A percentile compares a stretch with the other conserved stretches of the same genome.
Evolutionary conservation across 2,888 invertebrate species (phyloP).

Genomic region (Amiota communis): DNA sequence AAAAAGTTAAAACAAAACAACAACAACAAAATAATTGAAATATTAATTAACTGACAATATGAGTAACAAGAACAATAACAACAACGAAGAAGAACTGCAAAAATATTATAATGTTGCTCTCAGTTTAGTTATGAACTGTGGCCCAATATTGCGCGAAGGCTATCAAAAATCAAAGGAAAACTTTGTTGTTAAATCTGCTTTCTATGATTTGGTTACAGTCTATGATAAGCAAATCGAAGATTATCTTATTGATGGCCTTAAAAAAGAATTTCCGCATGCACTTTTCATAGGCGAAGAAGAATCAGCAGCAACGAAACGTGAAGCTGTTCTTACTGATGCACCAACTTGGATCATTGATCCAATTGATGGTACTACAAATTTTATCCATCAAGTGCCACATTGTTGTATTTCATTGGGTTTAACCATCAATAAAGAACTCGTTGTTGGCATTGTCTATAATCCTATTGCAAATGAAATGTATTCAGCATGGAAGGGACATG

Average conservation of each 20-base stretch:
- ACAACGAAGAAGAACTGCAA: slow-evolving; percentile 57
- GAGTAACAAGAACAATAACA: background rate
- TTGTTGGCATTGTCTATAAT: slow-evolving; percentile 84
- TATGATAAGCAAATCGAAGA: slow-evolving; percentile 86
- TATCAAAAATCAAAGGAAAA: slow-evolving; percentile 64
- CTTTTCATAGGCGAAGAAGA: slow-evolving; percentile 87
- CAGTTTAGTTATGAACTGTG: slow-evolving; percentile 68
- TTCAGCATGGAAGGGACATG: slow-evolving; percentile 81
- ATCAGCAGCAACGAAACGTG: slow-evolving; percentile 64
- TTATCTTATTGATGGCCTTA: slow-evolving; percentile 77
- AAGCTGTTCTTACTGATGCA: slow-evolving; percentile 77
- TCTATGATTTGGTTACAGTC: slow-evolving; percentile 85
- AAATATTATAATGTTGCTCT: slow-evolving; percentile 67
- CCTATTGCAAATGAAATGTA: slow-evolving; percentile 82
- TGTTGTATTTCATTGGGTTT: slow-evolving; percentile 82
- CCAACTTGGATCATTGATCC: slow-evolving; percentile 93
- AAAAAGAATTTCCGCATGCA: slow-evolving; percentile 77
- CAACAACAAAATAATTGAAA: background rate
- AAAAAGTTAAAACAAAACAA: background rate
- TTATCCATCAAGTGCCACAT: slow-evolving; percentile 81
- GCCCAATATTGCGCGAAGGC: slow-evolving; percentile 68
- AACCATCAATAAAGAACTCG: slow-evolving; percentile 76
- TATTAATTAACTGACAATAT: background rate
- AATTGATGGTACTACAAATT: slow-evolving; percentile 91
- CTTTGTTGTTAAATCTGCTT: slow-evolving; percentile 75